Conservation (phyloP, 2,113 vertebrate species). For the Chascanopsetta lugubris region DNA sequence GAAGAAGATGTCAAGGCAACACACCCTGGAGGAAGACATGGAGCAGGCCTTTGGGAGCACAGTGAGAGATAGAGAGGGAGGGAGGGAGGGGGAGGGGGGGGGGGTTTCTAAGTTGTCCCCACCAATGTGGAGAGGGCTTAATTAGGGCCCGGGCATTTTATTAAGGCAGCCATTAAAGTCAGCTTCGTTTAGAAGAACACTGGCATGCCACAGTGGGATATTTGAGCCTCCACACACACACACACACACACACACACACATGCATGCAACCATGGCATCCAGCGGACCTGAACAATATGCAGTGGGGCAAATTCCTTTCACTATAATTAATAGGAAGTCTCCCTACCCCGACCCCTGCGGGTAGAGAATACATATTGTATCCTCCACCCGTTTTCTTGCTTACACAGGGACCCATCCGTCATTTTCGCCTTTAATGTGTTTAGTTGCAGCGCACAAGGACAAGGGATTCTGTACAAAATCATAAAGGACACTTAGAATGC, state of each 20-base stretch:
- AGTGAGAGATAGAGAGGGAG: constrained; percentile 39
- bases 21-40: constrained; percentile 40
- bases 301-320: constrained; percentile 60
- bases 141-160: constrained; percentile 78
- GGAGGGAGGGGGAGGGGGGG: no score
- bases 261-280: constrained; percentile 30
- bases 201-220: constrained; percentile 52
- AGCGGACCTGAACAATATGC: constrained; percentile 59
- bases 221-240: constrained; percentile 46
- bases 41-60: constrained; percentile 51
- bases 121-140: constrained; percentile 72
- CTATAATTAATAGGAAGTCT: constrained; percentile 75
- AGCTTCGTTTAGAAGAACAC: constrained; percentile 72
- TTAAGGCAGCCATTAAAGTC: constrained; percentile 78
- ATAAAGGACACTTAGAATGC: constrained; percentile 75
- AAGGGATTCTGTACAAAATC: constrained; percentile 73
- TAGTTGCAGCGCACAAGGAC: constrained; percentile 69
- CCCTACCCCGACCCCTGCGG: constrained; percentile 27
- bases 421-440: constrained; percentile 72
- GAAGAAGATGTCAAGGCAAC: constrained; percentile 52
- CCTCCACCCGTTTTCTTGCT: constrained; percentile 53
- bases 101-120: constrained; percentile 49
- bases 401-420: constrained; percentile 61
- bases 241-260: constrained; percentile 33
- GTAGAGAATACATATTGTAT: constrained; percentile 46